phyloP scores from a whole-genome alignment of 2,888 invertebrate genomes.

The Synanthedon formicaeformis region DNA sequence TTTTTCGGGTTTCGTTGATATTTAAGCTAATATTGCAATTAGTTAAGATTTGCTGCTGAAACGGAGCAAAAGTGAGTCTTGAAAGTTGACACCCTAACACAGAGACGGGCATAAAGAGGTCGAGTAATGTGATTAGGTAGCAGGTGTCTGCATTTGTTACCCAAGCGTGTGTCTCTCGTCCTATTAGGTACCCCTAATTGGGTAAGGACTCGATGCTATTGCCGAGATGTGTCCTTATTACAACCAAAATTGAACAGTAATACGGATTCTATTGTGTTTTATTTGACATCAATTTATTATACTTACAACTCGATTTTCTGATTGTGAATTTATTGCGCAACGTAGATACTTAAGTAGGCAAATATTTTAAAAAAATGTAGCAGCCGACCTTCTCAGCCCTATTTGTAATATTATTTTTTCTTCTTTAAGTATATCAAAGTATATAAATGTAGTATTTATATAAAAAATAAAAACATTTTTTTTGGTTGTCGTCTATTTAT shows the following conservation, averaged over 20 bases:
- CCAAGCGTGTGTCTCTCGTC: slow-evolving; percentile 13
- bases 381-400: too few species aligned
- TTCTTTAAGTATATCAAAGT: too few species aligned
- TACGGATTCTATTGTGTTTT: slow-evolving; percentile 7
- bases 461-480: too few species aligned
- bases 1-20: too few species aligned
- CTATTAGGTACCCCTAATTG: slow-evolving; percentile 39
- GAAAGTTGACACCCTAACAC: slow-evolving; percentile 5
- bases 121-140: slow-evolving; percentile 31
- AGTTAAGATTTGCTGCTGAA: neutral
- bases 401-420: too few species aligned
- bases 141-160: slow-evolving; percentile 50
- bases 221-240: slow-evolving; percentile 6
- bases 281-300: too few species aligned
- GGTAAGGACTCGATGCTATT: slow-evolving; percentile 20
- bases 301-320: too few species aligned
- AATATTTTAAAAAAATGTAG: too few species aligned
- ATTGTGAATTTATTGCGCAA: too few species aligned
- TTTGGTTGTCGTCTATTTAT: too few species aligned
- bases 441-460: too few species aligned
- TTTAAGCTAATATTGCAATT: neutral
- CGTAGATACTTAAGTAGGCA: too few species aligned
- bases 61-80: slow-evolving; percentile 6
- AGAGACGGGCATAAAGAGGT: slow-evolving; percentile 16
- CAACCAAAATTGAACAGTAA: slow-evolving; percentile 3